Conservation (phyloP, 2,797 vertebrate species). For the Hoplostethus atlanticus region DNA sequence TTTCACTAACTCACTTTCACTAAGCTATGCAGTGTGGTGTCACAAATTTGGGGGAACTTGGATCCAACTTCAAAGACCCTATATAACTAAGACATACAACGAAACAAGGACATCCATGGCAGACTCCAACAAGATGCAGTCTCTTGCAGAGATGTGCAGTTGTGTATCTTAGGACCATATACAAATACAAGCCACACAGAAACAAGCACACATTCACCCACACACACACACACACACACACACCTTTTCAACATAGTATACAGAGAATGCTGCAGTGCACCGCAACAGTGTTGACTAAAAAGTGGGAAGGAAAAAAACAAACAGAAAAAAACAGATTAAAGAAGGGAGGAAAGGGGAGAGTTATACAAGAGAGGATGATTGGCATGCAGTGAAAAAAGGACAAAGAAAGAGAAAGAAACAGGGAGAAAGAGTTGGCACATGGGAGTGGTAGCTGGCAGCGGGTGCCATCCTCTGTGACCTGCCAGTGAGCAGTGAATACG, state of each 20-base stretch:
- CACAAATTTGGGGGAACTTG: background rate
- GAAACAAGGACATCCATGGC: too few species aligned
- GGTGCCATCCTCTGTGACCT: slow-evolving; percentile 53
- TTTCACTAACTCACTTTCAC: background rate
- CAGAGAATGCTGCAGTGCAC: slow-evolving; percentile 64
- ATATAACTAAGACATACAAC: background rate
- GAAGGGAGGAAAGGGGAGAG: background rate
- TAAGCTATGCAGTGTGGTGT: background rate
- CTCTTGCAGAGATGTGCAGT: too few species aligned
- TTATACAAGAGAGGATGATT: slow-evolving; percentile 16
- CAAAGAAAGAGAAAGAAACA: background rate
- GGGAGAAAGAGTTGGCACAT: slow-evolving; percentile 19
- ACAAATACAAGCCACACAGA: background rate
- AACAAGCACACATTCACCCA: background rate
- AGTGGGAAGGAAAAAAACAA: slow-evolving; percentile 1
- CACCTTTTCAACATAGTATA: slow-evolving; percentile 3
- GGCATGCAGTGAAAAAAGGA: slow-evolving; percentile 25
- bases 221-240: background rate
- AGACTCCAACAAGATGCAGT: too few species aligned
- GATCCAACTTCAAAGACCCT: background rate
- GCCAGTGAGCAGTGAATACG: slow-evolving; percentile 61
- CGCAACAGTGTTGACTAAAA: slow-evolving; percentile 36
- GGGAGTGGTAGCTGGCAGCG: slow-evolving; percentile 57
- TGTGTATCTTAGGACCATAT: too few species aligned
- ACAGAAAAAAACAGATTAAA: slow-evolving; percentile 16